Percentiles rank a stretch among this genome's conserved stretches.
Conservation (phyloP, 1,140 invertebrate genomes). For the Brachionus asplanchnoidis region DNA sequence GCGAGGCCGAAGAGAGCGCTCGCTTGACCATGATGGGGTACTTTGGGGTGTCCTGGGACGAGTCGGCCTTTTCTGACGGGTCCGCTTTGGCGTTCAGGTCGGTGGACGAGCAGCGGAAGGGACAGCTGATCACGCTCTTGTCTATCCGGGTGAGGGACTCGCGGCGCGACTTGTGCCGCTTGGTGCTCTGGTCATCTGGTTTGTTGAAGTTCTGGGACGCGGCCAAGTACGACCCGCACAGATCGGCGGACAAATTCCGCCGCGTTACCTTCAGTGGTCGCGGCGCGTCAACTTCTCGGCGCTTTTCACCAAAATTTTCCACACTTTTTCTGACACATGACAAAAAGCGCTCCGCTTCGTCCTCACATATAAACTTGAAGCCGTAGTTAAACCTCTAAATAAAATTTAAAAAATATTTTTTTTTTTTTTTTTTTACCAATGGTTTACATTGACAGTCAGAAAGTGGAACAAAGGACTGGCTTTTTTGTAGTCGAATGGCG, state of each 20-base stretch:
- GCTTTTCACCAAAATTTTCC: background rate
- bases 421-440: background rate
- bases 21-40: conserved; percentile 5
- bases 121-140: conserved; percentile 23
- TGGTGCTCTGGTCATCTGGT: background rate
- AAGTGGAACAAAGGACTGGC: conserved; percentile 15
- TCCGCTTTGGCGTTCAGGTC: background rate
- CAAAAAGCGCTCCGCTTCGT: conserved; percentile 23
- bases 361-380: conserved; percentile 36
- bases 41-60: background rate
- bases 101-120: background rate
- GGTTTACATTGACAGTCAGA: conserved; percentile 27
- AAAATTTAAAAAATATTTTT: background rate
- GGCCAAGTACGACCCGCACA: background rate
- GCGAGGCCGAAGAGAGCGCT: background rate
- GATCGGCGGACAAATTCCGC: background rate
- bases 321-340: background rate
- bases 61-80: background rate
- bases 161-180: background rate
- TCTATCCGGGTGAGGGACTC: background rate
- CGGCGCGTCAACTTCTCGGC: background rate
- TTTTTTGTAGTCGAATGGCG: conserved; percentile 12
- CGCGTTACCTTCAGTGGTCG: background rate
- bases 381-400: conserved; percentile 20
- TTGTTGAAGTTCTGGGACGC: background rate